Evolutionary conservation across 2,113 vertebrate genomes (phyloP).

Genomic region (Rhadina sibilatrix): DNA sequence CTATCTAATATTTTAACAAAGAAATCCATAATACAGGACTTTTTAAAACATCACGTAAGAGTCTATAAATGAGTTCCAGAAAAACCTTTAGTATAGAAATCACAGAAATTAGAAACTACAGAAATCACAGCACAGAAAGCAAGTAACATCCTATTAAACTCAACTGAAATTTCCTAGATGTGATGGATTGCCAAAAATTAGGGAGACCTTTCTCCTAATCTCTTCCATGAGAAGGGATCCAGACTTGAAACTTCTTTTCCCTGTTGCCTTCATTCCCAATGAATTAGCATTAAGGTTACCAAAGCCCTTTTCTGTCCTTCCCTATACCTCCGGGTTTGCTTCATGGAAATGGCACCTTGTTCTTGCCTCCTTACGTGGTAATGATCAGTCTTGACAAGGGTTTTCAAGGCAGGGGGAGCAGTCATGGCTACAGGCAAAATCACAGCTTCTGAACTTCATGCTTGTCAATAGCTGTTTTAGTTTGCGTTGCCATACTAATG

Average conservation of each 20-base stretch:
- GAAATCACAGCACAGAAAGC: not conserved
- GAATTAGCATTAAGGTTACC: not conserved
- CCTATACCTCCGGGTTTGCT: not conserved
- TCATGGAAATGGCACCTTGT: conserved; percentile 19
- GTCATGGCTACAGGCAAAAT: conserved; percentile 58
- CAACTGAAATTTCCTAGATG: not conserved
- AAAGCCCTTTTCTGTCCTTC: conserved; percentile 6
- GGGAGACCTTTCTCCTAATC: not conserved
- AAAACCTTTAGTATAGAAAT: not conserved
- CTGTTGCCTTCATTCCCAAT: not conserved
- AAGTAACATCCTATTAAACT: not conserved
- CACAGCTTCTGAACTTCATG: conserved; percentile 65
- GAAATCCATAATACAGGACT: not conserved
- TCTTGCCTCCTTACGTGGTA: conserved; percentile 11
- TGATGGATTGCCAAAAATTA: not conserved
- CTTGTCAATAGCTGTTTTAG: conserved; percentile 67
- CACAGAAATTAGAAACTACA: not conserved
- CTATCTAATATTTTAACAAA: not conserved
- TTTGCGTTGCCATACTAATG: conserved; percentile 31
- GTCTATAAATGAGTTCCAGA: not conserved
- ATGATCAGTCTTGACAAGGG: conserved; percentile 61
- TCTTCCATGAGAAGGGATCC: not conserved
- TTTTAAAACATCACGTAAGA: not conserved
- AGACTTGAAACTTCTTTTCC: not conserved
- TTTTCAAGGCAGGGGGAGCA: conserved; percentile 57